These are phyloP conservation scores for Galeopsomyia nigrocyanea DNA, from an alignment of 2,888 invertebrate genomes.

Conservation along the genomic window DNA sequence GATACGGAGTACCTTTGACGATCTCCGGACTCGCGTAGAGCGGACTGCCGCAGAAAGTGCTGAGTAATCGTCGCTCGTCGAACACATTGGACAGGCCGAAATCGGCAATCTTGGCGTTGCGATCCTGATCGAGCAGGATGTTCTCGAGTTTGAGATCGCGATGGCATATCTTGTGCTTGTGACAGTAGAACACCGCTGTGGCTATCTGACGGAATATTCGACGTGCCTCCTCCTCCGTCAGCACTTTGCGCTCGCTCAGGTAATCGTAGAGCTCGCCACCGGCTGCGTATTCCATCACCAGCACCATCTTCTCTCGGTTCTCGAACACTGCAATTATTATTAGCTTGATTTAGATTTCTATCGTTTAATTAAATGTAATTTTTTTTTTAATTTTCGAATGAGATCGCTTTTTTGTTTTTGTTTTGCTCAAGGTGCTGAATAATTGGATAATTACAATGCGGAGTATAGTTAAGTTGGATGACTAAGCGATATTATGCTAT, in stretches of 20 bases:
- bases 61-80: conserved; percentile 86
- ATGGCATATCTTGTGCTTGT: conserved; percentile 98
- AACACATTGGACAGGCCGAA: conserved; percentile 98
- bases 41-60: conserved; percentile 97
- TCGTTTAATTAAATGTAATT: too few species aligned
- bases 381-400: too few species aligned
- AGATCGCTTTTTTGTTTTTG: too few species aligned
- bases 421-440: too few species aligned
- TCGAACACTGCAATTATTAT: conserved; percentile 85
- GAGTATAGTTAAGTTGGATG: too few species aligned
- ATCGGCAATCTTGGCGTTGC: conserved; percentile 99
- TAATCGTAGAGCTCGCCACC: conserved; percentile 99
- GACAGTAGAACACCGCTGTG: conserved; percentile 97
- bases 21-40: conserved; percentile 98
- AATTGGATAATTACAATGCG: too few species aligned
- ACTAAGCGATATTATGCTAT: too few species aligned
- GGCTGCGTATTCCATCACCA: conserved; percentile 99
- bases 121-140: conserved; percentile 91
- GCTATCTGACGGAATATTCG: conserved; percentile 96
- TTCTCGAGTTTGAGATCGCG: conserved; percentile 96
- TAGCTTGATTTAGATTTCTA: too few species aligned
- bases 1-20: conserved; percentile 95
- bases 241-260: conserved; percentile 90
- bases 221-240: conserved; percentile 92
- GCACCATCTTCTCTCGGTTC: conserved; percentile 98